A percentile compares a stretch with the other conserved stretches of the same genome.
phyloP scores from a whole-genome alignment of 1,140 invertebrate genomes.

The Marisa cornuarietis region DNA sequence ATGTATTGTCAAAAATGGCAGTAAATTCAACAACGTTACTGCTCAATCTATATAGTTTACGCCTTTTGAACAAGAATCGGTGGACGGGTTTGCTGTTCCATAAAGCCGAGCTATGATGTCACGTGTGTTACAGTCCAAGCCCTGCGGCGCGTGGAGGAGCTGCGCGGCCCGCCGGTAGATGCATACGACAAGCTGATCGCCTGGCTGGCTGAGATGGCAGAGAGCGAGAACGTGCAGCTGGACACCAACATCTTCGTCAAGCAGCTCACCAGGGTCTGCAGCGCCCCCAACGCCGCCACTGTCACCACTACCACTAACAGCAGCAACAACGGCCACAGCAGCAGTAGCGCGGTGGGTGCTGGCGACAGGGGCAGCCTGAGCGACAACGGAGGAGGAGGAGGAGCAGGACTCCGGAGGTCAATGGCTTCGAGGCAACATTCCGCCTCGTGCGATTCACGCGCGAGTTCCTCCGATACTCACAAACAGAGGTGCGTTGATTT shows the following conservation, averaged over 20 bases:
- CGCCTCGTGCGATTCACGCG: slow-evolving; percentile 32
- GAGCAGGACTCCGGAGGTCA: not conserved
- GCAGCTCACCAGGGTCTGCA: slow-evolving; percentile 37
- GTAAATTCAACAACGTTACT: too few relatives aligned
- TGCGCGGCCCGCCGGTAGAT: slow-evolving; percentile 39
- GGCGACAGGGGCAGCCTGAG: not conserved
- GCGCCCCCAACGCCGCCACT: not conserved
- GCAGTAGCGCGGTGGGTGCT: not conserved
- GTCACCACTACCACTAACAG: not conserved
- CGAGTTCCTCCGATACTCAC: slow-evolving; percentile 3
- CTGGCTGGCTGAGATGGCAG: slow-evolving; percentile 50
- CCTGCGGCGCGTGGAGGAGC: slow-evolving; percentile 35
- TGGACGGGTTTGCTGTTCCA: not conserved
- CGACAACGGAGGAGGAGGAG: not conserved
- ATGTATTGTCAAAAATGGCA: too few relatives aligned
- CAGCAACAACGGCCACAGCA: not conserved
- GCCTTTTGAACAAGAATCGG: too few relatives aligned
- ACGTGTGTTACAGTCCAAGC: slow-evolving; percentile 31
- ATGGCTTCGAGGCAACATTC: slow-evolving; percentile 32
- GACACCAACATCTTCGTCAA: slow-evolving; percentile 40
- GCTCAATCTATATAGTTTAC: too few relatives aligned
- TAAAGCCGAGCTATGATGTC: too few relatives aligned
- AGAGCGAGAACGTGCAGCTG: slow-evolving; percentile 38
- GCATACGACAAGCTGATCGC: slow-evolving; percentile 50
- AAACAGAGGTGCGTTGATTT: not conserved